Conservation (phyloP, 2,113 vertebrate genomes). For the Neogobius melanostomus region DNA sequence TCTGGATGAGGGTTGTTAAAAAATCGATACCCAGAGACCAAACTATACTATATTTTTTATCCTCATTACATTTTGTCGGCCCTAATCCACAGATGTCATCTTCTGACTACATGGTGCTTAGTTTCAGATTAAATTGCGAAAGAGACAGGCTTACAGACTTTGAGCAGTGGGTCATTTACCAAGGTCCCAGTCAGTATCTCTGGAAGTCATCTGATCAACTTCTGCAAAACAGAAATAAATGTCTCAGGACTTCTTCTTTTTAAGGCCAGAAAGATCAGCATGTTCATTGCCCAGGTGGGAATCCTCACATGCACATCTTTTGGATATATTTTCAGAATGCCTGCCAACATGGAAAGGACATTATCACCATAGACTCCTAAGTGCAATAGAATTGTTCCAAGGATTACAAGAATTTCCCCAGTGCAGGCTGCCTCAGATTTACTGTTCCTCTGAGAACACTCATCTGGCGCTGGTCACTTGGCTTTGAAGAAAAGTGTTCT, state of each 20-base stretch:
- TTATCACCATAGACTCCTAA: slow-evolving; percentile 61
- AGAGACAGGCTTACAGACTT: slow-evolving; percentile 10
- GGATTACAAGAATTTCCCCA: slow-evolving; percentile 61
- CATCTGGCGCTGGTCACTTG: slow-evolving; percentile 75
- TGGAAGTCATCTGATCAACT: slow-evolving; percentile 47
- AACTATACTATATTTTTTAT: background rate
- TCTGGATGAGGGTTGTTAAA: background rate
- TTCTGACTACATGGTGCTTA: background rate
- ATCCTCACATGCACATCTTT: slow-evolving; percentile 62
- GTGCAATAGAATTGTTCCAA: slow-evolving; percentile 69
- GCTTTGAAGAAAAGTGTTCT: slow-evolving; percentile 69
- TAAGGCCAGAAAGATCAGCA: slow-evolving; percentile 65
- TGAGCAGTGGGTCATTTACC: slow-evolving; percentile 39
- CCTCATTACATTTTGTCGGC: background rate
- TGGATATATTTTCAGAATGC: slow-evolving; percentile 61
- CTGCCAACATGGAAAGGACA: slow-evolving; percentile 72
- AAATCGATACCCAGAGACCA: too few relatives aligned
- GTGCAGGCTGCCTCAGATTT: slow-evolving; percentile 73
- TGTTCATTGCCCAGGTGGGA: slow-evolving; percentile 62
- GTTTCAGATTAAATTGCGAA: background rate
- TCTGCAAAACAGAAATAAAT: slow-evolving; percentile 56
- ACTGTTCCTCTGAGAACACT: slow-evolving; percentile 70
- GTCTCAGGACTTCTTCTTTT: slow-evolving; percentile 66
- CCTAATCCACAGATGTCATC: background rate
- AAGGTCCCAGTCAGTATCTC: slow-evolving; percentile 44